These are phyloP conservation scores for Cranoglanis bouderius DNA, from an alignment of 2,113 vertebrate species.

Conservation along the genomic window DNA sequence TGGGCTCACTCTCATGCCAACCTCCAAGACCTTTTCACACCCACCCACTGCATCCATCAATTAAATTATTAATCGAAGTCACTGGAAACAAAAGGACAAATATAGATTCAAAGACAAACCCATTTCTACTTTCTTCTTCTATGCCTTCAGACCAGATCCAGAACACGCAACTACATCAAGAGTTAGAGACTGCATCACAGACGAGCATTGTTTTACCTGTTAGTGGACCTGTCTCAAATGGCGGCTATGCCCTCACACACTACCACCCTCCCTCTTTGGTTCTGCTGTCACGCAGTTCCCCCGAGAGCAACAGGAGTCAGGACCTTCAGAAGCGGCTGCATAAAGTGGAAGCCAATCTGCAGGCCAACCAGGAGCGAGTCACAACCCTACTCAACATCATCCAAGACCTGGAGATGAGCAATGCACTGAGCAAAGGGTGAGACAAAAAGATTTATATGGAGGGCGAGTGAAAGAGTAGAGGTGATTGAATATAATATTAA, in stretches of 20 bases:
- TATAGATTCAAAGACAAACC: neutral
- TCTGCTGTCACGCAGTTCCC: constrained; percentile 62
- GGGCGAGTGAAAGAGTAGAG: constrained; percentile 11
- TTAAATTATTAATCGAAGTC: constrained; percentile 31
- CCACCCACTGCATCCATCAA: constrained; percentile 36
- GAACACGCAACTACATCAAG: constrained; percentile 8
- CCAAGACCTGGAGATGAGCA: constrained; percentile 73
- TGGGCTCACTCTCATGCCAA: neutral
- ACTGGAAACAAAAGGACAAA: constrained; percentile 28
- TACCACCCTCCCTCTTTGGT: constrained; percentile 64
- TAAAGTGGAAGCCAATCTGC: constrained; percentile 72
- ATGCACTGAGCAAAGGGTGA: constrained; percentile 67
- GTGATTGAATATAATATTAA: constrained; percentile 31
- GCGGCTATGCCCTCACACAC: constrained; percentile 52
- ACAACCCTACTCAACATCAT: constrained; percentile 75
- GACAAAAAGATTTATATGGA: constrained; percentile 54
- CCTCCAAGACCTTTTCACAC: constrained; percentile 16
- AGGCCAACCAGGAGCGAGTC: constrained; percentile 74
- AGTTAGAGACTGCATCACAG: constrained; percentile 15
- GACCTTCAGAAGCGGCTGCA: constrained; percentile 66
- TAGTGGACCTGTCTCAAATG: constrained; percentile 25
- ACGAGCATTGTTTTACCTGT: constrained; percentile 9
- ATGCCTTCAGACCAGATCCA: neutral
- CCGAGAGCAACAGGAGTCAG: constrained; percentile 61
- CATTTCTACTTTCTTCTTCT: neutral